Percentiles rank a stretch among this genome's conserved stretches.
Conservation (phyloP, 2,113 vertebrate species). For the Hystrix cristata region DNA sequence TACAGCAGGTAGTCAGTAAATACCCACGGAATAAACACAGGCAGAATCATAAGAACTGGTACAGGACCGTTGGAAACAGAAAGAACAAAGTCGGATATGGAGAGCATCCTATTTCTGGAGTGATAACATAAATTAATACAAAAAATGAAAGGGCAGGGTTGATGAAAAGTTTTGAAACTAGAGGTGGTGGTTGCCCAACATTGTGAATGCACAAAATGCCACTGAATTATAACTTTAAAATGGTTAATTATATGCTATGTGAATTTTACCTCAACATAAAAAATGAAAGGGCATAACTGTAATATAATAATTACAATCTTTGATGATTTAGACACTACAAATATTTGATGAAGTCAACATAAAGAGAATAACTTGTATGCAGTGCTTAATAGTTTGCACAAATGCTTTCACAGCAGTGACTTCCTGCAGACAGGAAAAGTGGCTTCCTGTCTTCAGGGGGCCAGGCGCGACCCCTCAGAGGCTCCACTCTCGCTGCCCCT, state of each 20-base stretch:
- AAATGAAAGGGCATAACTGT: slow-evolving; percentile 18
- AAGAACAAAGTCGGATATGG: background rate
- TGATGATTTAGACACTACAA: background rate
- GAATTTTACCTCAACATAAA: slow-evolving; percentile 43
- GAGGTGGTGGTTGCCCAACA: background rate
- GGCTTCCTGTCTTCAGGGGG: background rate
- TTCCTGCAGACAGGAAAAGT: background rate
- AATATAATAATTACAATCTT: background rate
- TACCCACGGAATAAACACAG: background rate
- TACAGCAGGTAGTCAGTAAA: background rate
- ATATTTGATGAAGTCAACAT: background rate
- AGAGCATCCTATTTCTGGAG: background rate
- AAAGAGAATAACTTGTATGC: background rate
- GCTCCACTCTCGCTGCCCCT: background rate
- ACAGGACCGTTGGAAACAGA: background rate
- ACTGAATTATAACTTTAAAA: background rate
- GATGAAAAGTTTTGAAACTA: background rate
- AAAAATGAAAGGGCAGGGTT: background rate
- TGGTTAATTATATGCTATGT: background rate
- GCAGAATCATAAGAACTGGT: background rate
- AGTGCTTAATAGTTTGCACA: background rate
- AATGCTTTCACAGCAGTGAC: background rate
- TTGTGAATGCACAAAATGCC: background rate
- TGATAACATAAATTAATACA: background rate
- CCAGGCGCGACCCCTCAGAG: background rate